These are phyloP conservation scores for Genyomyrus donnyi DNA, from an alignment of 2,113 vertebrate species.

Conservation along the genomic window DNA sequence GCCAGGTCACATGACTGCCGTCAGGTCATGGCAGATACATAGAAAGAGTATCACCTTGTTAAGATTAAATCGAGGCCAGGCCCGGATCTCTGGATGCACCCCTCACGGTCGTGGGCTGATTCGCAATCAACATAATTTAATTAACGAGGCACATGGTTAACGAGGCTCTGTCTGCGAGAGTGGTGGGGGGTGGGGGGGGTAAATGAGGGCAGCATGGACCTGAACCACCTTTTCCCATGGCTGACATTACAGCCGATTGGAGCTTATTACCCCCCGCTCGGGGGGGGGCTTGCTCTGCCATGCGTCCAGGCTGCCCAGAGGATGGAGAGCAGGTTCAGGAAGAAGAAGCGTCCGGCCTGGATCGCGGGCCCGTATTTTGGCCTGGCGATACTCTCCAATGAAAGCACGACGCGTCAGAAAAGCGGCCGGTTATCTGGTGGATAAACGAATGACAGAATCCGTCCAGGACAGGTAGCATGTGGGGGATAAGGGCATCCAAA, in stretches of 20 bases:
- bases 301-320: too few species aligned
- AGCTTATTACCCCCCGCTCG: background rate
- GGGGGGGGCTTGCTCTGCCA: background rate
- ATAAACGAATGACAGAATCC: background rate
- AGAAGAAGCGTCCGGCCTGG: background rate
- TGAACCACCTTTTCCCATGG: background rate
- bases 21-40: background rate
- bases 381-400: background rate
- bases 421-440: too few species aligned
- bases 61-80: background rate
- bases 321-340: background rate
- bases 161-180: background rate
- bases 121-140: slow-evolving; percentile 21
- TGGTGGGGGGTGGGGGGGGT: background rate
- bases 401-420: background rate
- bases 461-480: background rate
- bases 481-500: background rate
- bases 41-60: background rate
- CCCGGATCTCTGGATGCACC: background rate
- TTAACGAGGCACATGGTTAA: slow-evolving; percentile 6
- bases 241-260: slow-evolving; percentile 23
- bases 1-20: background rate
- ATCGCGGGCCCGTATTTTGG: background rate
- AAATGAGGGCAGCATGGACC: background rate
- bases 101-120: background rate